Evolutionary conservation across 2,797 vertebrate species (phyloP), one percentile per base, ranked within the genome.

Genomic region (Catamblyrhynchus diadema): DNA sequence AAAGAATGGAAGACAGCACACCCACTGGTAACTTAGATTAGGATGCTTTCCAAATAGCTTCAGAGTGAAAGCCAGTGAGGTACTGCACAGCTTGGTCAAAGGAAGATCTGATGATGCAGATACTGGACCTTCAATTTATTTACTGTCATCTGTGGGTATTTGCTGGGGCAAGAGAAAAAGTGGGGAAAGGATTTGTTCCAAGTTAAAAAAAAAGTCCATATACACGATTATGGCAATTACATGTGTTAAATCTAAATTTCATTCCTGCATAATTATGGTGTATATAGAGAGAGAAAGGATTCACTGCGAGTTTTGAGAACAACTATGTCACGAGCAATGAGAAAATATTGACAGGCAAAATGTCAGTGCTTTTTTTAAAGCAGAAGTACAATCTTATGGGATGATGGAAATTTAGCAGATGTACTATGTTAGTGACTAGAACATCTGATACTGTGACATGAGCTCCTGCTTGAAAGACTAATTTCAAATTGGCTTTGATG

Each of bases 291-390:
- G 20, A 87, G 48, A 92, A 93, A 94, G 56, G 62, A 93, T 90
- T 95, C 81, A 78, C 88, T 87, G n/a, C 12, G 33, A 12, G 6
- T 74, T 92, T 95, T 91, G 71, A 95, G 92, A 94, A 79, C 80
- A 69, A 78, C 86, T 87, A 50, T 96, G 59, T 97, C 94, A 96
- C 39, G 88, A 95, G 93, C 94, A 87, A 64, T 85, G 86, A 92
- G 84, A 95, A 95, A 93, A 94, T 89, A 92, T 88, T 95, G 93
- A 92, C 93, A 96, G 86, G 84, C 74, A 93, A 92, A 97, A 96
- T 97, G 94, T 95, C 95, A 93, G 32, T 71, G 74, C 88, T 95
- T 95, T 96, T 95, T 95, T 92, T 71, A 94, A 92, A 87, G 54
- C 72, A 90, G 60, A 85, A 86, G 80, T 87, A 85, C 20, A 85